Evolutionary conservation across 1,140 invertebrate genomes (phyloP).

Genomic region (Drosophila hydei): DNA sequence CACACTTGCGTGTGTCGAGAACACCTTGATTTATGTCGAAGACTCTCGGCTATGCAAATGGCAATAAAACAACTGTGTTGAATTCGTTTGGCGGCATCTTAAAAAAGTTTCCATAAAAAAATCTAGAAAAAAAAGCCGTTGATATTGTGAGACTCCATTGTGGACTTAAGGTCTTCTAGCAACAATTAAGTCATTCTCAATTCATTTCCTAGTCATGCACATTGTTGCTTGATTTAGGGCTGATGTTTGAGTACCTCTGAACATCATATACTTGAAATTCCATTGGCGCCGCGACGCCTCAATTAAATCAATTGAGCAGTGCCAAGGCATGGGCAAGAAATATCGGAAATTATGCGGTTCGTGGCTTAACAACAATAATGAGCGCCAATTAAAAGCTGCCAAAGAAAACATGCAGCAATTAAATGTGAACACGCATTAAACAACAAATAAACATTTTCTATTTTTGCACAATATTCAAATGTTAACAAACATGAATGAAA

Average conservation of each 20-base stretch:
- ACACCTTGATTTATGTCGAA: constrained; percentile 37
- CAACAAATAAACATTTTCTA: not conserved
- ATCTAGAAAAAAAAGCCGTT: constrained; percentile 2
- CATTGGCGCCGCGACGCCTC: constrained; percentile 14
- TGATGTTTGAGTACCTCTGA: constrained; percentile 20
- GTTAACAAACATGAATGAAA: constrained; percentile 21
- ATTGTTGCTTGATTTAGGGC: constrained; percentile 47
- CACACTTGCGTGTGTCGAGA: constrained; percentile 30
- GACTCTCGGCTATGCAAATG: constrained; percentile 6
- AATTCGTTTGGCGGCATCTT: constrained; percentile 25
- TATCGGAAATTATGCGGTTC: constrained; percentile 26
- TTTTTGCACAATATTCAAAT: constrained; percentile 27
- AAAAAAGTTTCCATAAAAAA: constrained; percentile 20
- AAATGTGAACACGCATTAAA: constrained; percentile 1
- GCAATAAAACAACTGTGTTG: constrained; percentile 19
- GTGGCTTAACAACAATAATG: constrained; percentile 41
- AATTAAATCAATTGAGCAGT: constrained; percentile 53
- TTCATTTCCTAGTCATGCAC: constrained; percentile 36
- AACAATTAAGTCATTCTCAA: constrained; percentile 31
- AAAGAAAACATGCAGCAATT: constrained; percentile 2
- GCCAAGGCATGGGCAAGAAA: constrained; percentile 1
- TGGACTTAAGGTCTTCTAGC: constrained; percentile 1
- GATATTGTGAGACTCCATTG: constrained; percentile 5
- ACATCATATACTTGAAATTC: constrained; percentile 57
- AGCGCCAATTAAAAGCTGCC: constrained; percentile 43